Base-by-base conservation (phyloP, 1,140 invertebrate species). In the Eupeodes corollae region DNA sequence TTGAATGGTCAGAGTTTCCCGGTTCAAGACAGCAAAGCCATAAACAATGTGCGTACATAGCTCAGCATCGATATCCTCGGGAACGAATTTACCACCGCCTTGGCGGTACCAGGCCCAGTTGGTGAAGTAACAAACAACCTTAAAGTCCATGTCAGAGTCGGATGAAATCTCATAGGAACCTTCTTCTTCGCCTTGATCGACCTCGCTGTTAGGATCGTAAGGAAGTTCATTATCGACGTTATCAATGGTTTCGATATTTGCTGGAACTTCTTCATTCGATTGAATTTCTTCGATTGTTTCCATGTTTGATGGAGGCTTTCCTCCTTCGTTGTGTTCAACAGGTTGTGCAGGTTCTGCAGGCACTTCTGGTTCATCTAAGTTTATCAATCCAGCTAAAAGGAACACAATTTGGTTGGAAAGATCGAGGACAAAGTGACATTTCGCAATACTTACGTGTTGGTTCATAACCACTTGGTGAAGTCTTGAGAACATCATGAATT, bases 61-160 rank as follows among this genome's bases (percentile, higher is more conserved):
- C 9, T 82, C 78, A 2, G 83, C 71, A 58, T 93, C 84, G 18
- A 94, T 89, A 54, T 91, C 76, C 55, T 82, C 82, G 6, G 89
- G 89, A 8, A 81, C 59, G 54, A 84, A 92, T 58, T 88, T 87
- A n/a, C 86, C 90, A 42, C 73, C 63, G 0, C 83, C 86, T 49
- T 79, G 79, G 39, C 88, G 77, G 57, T 90, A 91, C 85, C 89
- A 92, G 12, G 89, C 87, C 91, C 91, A 94, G 57, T 92, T 93
- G 1, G 89, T 91, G 58, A 91, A 93, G 60, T 93, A 94, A 52
- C 90, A 94, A 1, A 93, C 85, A 0, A 94, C 74, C 71, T 86
- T 79, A 51, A 73, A 83, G 42, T 75, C 57, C 13, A 67, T 60
- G 38, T 58, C 15, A n/a, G 34, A 33, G 8, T 38, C 47, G 6